A percentile compares a stretch with the other conserved stretches of the same genome.
phyloP scores from a whole-genome alignment of 2,797 vertebrate genomes.

The Diplodus sargus region DNA sequence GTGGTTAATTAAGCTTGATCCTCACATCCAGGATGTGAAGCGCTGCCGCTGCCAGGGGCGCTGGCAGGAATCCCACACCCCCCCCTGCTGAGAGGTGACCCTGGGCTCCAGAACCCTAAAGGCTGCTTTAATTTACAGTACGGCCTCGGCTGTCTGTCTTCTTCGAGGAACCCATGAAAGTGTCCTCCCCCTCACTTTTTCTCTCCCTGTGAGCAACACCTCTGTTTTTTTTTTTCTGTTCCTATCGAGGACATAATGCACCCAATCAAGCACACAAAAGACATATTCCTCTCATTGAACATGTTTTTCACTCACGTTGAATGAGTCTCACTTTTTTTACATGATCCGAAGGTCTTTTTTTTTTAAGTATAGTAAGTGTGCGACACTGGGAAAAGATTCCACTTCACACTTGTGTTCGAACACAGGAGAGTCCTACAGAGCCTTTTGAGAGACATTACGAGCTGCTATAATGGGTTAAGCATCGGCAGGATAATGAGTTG shows the following conservation, averaged over 20 bases:
- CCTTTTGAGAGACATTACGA: slow-evolving; percentile 55
- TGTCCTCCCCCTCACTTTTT: neutral
- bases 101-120: slow-evolving; percentile 42
- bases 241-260: slow-evolving; percentile 48
- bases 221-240: slow-evolving; percentile 38
- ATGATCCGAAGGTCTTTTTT: slow-evolving; percentile 28
- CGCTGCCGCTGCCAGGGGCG: slow-evolving; percentile 60
- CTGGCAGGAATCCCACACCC: slow-evolving; percentile 69
- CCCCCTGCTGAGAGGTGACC: slow-evolving; percentile 72
- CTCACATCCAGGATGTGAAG: slow-evolving; percentile 48
- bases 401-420: slow-evolving; percentile 42
- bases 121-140: slow-evolving; percentile 74
- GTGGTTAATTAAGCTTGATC: slow-evolving; percentile 46
- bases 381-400: slow-evolving; percentile 41
- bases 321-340: slow-evolving; percentile 51
- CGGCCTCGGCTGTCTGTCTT: slow-evolving; percentile 31
- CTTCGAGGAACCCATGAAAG: slow-evolving; percentile 1
- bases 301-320: slow-evolving; percentile 61
- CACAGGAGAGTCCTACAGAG: slow-evolving; percentile 55
- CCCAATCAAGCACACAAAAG: slow-evolving; percentile 40
- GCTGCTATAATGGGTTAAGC: slow-evolving; percentile 46
- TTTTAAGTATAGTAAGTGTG: slow-evolving; percentile 41
- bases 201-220: slow-evolving; percentile 18
- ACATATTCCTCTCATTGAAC: slow-evolving; percentile 48
- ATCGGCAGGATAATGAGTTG: slow-evolving; percentile 55